Conservation (phyloP, 2,797 vertebrate species). For the Centropyge bicolor region DNA sequence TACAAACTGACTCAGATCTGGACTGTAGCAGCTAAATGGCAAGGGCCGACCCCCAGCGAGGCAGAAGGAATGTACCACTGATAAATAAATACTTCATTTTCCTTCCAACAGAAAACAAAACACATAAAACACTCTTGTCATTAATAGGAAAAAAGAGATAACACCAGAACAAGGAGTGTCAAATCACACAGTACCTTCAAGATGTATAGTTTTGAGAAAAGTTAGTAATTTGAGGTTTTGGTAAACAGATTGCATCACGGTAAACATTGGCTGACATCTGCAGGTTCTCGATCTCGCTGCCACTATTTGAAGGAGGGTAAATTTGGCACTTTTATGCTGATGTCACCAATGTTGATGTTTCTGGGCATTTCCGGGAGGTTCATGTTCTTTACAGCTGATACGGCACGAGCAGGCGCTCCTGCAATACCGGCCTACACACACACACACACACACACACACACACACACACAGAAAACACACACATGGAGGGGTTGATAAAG, state of each 20-base stretch:
- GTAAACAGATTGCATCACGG: slow-evolving; percentile 90
- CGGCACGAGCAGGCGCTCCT: slow-evolving; percentile 97
- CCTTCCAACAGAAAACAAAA: slow-evolving; percentile 75
- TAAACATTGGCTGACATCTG: slow-evolving; percentile 89
- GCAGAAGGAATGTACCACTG: slow-evolving; percentile 89
- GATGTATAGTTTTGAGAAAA: slow-evolving; percentile 84
- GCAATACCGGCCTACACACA: slow-evolving; percentile 96
- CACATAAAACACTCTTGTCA: slow-evolving; percentile 81
- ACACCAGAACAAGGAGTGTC: slow-evolving; percentile 72
- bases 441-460: slow-evolving; percentile 64
- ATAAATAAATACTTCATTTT: slow-evolving; percentile 89
- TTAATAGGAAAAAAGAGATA: slow-evolving; percentile 77
- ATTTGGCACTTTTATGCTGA: slow-evolving; percentile 99
- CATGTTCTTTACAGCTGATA: slow-evolving; percentile 99
- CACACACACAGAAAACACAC: slow-evolving; percentile 63
- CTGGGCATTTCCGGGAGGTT: slow-evolving; percentile 99
- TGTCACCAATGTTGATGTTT: slow-evolving; percentile 99
- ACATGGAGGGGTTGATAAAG: slow-evolving; percentile 70
- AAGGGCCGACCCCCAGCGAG: slow-evolving; percentile 82
- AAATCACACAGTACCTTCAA: slow-evolving; percentile 89
- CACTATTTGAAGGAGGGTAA: slow-evolving; percentile 99
- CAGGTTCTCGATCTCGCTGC: slow-evolving; percentile 79
- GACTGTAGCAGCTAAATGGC: slow-evolving; percentile 79
- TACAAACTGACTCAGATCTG: slow-evolving; percentile 65
- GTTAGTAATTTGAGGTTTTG: slow-evolving; percentile 86